phyloP scores from a whole-genome alignment of 2,113 vertebrate species.

The Clarias magur region DNA sequence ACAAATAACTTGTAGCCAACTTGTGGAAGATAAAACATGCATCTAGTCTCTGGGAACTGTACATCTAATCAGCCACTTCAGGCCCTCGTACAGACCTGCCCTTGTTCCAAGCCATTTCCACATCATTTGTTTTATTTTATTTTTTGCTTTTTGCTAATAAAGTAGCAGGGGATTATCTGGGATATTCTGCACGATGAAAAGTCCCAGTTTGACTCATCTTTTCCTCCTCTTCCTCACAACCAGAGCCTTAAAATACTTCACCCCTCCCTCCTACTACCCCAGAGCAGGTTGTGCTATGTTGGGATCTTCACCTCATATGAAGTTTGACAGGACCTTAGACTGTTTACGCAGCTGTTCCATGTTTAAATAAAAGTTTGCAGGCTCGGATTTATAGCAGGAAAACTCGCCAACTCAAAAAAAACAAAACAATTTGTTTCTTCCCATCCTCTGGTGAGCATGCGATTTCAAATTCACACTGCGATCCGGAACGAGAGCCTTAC shows the following conservation, averaged over 20 bases:
- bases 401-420: background rate
- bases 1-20: too few species aligned
- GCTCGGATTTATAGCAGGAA: background rate
- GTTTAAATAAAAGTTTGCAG: constrained; percentile 50
- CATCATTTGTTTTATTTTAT: too few species aligned
- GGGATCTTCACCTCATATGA: constrained; percentile 47
- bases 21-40: too few species aligned
- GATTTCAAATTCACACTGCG: constrained; percentile 5
- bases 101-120: too few species aligned
- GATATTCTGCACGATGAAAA: too few species aligned
- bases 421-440: constrained; percentile 9
- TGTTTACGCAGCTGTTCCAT: constrained; percentile 65
- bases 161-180: too few species aligned
- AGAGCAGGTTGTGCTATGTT: constrained; percentile 49
- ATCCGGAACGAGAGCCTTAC: background rate
- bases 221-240: constrained; percentile 16
- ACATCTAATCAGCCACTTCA: too few species aligned
- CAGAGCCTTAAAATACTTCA: constrained; percentile 37
- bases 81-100: too few species aligned
- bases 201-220: background rate
- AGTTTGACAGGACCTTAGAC: constrained; percentile 51
- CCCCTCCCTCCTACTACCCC: background rate
- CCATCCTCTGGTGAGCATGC: background rate
- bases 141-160: too few species aligned
- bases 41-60: too few species aligned